Percentiles rank a stretch among this genome's conserved stretches.
phyloP scores from a whole-genome alignment of 2,113 vertebrate species.

The Myiagra hebetior region DNA sequence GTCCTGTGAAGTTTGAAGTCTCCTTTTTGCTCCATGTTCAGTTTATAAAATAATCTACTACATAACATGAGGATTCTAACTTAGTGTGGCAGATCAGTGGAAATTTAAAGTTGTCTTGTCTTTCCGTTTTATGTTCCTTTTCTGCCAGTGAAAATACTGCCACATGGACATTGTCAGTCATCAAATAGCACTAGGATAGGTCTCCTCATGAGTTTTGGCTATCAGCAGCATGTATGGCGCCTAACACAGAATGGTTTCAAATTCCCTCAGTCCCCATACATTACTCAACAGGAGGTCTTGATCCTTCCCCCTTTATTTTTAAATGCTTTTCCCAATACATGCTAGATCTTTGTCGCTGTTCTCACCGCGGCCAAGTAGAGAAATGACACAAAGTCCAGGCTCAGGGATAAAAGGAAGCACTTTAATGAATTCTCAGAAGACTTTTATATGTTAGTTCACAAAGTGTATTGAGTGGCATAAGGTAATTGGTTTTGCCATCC shows the following conservation, averaged over 20 bases:
- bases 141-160: neutral
- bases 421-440: no score
- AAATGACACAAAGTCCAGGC: no score
- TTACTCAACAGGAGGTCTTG: neutral
- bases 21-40: neutral
- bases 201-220: neutral
- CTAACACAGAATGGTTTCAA: neutral
- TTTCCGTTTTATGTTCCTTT: neutral
- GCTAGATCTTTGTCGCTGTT: neutral
- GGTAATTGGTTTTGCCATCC: no score
- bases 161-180: neutral
- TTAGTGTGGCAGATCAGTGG: neutral
- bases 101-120: neutral
- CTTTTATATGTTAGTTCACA: no score
- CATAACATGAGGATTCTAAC: neutral
- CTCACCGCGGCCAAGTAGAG: no score
- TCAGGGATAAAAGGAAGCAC: no score
- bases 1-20: neutral
- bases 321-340: neutral
- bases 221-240: neutral
- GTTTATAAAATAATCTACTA: neutral
- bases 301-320: neutral
- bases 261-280: neutral
- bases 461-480: no score
- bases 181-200: neutral